Conservation (phyloP, 2,888 invertebrate genomes). For the Leptopilina drosophilae region DNA sequence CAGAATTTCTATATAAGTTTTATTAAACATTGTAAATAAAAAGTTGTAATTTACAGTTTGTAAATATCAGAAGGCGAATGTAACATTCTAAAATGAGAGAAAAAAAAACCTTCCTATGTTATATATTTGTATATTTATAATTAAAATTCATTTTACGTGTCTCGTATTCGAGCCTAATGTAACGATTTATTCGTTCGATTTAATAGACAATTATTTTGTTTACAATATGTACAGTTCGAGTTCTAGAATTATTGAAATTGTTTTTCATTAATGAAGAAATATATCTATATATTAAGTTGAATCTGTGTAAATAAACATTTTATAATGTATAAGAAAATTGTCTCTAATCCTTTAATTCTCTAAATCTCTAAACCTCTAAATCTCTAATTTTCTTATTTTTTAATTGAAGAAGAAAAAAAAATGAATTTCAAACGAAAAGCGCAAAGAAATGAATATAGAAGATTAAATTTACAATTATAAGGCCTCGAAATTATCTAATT, state of each 20-base stretch:
- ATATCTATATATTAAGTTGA: slow-evolving; percentile 65
- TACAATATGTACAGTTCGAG: slow-evolving; percentile 69
- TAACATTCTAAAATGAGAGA: slow-evolving; percentile 2
- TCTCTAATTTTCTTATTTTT: neutral
- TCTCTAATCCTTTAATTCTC: neutral
- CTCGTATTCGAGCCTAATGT: slow-evolving; percentile 21
- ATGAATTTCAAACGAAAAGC: too few relatives aligned
- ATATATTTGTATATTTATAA: slow-evolving; percentile 33
- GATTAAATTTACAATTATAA: too few relatives aligned
- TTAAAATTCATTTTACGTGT: slow-evolving; percentile 28
- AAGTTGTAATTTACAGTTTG: slow-evolving; percentile 63
- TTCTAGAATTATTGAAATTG: slow-evolving; percentile 64
- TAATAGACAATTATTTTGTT: slow-evolving; percentile 68
- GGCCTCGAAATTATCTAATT: too few relatives aligned
- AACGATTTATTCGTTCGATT: slow-evolving; percentile 71
- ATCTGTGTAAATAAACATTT: slow-evolving; percentile 74
- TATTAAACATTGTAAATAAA: slow-evolving; percentile 48
- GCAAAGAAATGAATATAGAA: neutral
- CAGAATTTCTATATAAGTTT: neutral
- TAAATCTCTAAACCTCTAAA: too few relatives aligned
- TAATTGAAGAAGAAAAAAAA: neutral
- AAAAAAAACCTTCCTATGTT: slow-evolving; percentile 7
- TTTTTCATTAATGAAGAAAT: slow-evolving; percentile 64
- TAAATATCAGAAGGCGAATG: slow-evolving; percentile 59
- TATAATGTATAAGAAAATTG: slow-evolving; percentile 66